phyloP scores from a whole-genome alignment of 2,113 vertebrate genomes.

The Sardina pilchardus region DNA sequence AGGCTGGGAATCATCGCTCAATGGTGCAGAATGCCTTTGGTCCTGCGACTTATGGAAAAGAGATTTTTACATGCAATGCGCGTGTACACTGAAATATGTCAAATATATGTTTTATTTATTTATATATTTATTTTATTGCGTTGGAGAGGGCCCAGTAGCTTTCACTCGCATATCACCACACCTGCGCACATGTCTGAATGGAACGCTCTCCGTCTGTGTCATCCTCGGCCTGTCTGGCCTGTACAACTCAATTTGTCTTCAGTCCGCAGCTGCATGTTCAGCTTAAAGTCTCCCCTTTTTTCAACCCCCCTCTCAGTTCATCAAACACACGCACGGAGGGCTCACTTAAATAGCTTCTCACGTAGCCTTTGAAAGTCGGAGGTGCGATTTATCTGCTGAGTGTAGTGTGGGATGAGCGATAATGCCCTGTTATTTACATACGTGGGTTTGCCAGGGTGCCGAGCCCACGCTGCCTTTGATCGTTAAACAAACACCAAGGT shows the following conservation, averaged over 20 bases:
- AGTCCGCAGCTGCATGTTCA: not conserved
- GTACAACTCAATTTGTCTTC: slow-evolving; percentile 1
- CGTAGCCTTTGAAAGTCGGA: not conserved
- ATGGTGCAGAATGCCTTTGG: not conserved
- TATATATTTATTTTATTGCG: not conserved
- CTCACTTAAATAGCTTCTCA: not conserved
- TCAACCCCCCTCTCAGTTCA: not conserved
- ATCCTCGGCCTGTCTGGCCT: not conserved
- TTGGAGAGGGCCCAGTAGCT: not conserved
- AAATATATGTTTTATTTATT: not conserved
- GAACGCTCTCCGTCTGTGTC: not conserved
- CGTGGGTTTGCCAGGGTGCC: not conserved
- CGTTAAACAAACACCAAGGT: not conserved
- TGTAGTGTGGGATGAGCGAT: not conserved
- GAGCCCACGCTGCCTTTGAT: slow-evolving; percentile 14
- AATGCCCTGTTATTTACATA: not conserved
- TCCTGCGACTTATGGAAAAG: not conserved
- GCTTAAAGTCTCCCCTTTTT: not conserved
- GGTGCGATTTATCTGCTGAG: not conserved
- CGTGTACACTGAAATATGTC: not conserved
- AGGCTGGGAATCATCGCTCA: not conserved
- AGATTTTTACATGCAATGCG: not conserved
- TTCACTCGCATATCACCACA: slow-evolving; percentile 1
- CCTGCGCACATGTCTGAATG: not conserved
- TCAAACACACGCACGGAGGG: not conserved